Evolutionary conservation across 2,113 vertebrate species (phyloP), one percentile per base, ranked within the genome.

Genomic region (Pedetes capensis): DNA sequence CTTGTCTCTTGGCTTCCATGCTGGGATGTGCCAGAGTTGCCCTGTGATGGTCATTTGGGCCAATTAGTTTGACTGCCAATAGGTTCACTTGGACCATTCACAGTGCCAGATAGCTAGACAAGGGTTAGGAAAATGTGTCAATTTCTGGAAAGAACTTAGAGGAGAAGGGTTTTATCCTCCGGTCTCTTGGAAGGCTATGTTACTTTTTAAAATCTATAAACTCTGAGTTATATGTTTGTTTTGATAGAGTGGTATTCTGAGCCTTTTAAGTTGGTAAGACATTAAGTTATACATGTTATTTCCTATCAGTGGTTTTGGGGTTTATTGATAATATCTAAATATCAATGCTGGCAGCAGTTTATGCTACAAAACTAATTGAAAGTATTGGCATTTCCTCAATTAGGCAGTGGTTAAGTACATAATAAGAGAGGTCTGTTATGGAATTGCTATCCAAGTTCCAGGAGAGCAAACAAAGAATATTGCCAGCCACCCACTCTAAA

Each of bases 301-400:
- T 97, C 91, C 66, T 95, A 74, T 93, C 59, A 96, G 29, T 95
- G 81, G 71, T 88, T 94, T 96, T 96, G 88, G 91, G 93, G 85
- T 71, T 95, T 96, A 95, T 94, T 88, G 81, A 94, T 94, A 95
- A 89, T 86, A 57, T 91, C 96, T 97, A 83, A 68, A 94, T 95
- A 79, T 92, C 88, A 92, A 22, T 75, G 55, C 44, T 93, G 14
- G 44, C 91, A 90, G 96, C 85, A 96, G 96, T 84, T 95, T 81
- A 79, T 95, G 95, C 94, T 96, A 55, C 8, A 96, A 74, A 95
- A 92, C 92, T 82, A 88, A 95, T 88, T 91, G 91, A 88, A 94
- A 91, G 72, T 88, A 95, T 86, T 78, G 89, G 74, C 74, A 92
- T 96, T 96, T 95, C 85, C 82, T 94, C 91, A 75, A 27, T 78